phyloP scores from a whole-genome alignment of 2,888 invertebrate genomes.

The Drosophila bunnanda region DNA sequence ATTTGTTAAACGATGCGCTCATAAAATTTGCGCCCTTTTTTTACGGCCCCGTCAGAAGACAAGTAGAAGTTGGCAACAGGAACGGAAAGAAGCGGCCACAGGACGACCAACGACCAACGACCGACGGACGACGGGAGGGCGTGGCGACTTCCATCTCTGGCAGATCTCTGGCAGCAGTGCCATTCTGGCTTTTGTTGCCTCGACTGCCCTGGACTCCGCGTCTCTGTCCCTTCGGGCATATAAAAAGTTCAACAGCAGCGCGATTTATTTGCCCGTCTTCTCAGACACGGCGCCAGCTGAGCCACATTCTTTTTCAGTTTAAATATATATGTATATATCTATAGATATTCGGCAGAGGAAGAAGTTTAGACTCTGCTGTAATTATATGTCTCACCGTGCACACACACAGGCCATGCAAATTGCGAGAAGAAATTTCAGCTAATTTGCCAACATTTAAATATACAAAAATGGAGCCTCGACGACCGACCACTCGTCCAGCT shows the following conservation, averaged over 20 bases:
- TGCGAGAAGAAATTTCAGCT: conserved; percentile 73
- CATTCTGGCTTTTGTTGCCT: conserved; percentile 56
- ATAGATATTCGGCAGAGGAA: conserved; percentile 24
- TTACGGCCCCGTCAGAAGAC: conserved; percentile 48
- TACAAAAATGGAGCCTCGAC: conserved; percentile 51
- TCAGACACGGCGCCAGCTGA: conserved; percentile 76
- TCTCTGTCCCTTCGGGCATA: conserved; percentile 58
- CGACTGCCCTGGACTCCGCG: conserved; percentile 36
- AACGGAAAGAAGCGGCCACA: conserved; percentile 47
- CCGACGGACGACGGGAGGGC: conserved; percentile 44
- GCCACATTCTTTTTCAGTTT: conserved; percentile 21
- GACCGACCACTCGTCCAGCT: conserved; percentile 37
- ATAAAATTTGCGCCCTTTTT: conserved; percentile 82
- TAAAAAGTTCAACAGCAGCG: conserved; percentile 81
- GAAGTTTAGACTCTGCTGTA: conserved; percentile 61
- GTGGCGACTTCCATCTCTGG: conserved; percentile 62
- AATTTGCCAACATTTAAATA: conserved; percentile 77
- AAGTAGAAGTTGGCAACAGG: conserved; percentile 56
- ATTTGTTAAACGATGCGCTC: conserved; percentile 85
- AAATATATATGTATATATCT: neutral
- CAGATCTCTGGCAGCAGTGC: conserved; percentile 65
- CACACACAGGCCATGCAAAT: conserved; percentile 61
- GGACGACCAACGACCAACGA: conserved; percentile 45
- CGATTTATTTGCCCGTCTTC: conserved; percentile 81
- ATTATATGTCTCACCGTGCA: conserved; percentile 63